Evolutionary conservation across 2,113 vertebrate species (phyloP).

Genomic region (Dolichotis patagonum): DNA sequence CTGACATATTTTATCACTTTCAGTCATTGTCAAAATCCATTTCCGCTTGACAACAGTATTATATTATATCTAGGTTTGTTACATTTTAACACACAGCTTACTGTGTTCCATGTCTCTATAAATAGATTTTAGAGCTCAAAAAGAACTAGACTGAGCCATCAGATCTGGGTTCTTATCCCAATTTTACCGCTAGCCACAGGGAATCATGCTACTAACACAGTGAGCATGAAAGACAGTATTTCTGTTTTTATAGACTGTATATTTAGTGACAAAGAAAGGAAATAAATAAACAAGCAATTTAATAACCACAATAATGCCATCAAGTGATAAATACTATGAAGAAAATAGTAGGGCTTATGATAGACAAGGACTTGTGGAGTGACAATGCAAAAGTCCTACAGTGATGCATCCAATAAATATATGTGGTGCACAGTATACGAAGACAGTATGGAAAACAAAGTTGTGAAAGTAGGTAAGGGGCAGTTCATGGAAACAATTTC

Average conservation of each 20-base stretch:
- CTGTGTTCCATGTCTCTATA: neutral
- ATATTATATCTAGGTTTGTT: neutral
- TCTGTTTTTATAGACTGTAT: neutral
- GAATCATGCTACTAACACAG: neutral
- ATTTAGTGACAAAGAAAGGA: neutral
- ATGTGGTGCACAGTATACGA: neutral
- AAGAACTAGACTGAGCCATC: conserved; percentile 15
- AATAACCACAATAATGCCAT: conserved; percentile 16
- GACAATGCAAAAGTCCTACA: neutral
- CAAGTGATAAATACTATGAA: neutral
- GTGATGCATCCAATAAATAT: neutral
- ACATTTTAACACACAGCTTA: neutral
- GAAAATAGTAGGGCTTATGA: neutral
- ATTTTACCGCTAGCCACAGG: neutral
- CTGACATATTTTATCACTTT: neutral
- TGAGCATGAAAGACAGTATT: neutral
- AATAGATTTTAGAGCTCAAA: conserved; percentile 14
- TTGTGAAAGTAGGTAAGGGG: neutral
- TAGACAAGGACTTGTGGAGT: neutral
- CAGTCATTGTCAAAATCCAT: neutral
- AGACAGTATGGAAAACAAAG: neutral
- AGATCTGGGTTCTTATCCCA: neutral
- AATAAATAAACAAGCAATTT: conserved; percentile 22
- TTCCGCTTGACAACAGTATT: neutral
- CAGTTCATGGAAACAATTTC: neutral